Conservation (phyloP, 2,113 vertebrate genomes). For the Paralichthys olivaceus region DNA sequence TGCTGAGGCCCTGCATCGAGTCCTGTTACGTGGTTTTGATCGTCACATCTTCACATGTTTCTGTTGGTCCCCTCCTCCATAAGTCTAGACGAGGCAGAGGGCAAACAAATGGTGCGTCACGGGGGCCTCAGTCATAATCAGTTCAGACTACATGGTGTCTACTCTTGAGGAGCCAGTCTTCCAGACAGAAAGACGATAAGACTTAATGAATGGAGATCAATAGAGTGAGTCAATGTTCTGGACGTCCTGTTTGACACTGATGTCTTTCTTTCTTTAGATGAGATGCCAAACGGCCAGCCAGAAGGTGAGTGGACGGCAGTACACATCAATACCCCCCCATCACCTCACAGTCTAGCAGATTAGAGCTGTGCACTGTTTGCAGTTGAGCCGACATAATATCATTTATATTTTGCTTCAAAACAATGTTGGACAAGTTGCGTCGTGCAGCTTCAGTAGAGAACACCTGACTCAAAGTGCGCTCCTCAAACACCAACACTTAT, state of each 20-base stretch:
- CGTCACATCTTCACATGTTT: constrained; percentile 20
- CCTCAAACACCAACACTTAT: constrained; percentile 5
- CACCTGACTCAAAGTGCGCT: background rate
- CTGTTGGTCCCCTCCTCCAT: background rate
- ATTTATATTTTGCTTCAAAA: background rate
- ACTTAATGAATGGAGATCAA: constrained; percentile 25
- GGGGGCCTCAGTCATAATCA: constrained; percentile 45
- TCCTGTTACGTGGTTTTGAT: constrained; percentile 36
- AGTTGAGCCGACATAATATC: background rate
- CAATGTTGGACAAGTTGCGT: background rate
- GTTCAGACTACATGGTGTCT: constrained; percentile 36
- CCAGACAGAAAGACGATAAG: constrained; percentile 20
- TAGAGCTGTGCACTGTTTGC: background rate
- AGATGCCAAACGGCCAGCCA: constrained; percentile 72
- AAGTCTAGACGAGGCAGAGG: constrained; percentile 47
- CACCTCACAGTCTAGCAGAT: constrained; percentile 25
- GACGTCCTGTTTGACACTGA: constrained; percentile 9
- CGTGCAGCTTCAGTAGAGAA: background rate
- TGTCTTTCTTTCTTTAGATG: constrained; percentile 71
- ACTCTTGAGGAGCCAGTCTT: constrained; percentile 20
- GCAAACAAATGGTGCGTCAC: constrained; percentile 56
- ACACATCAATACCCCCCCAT: constrained; percentile 13
- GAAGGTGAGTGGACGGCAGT: constrained; percentile 78
- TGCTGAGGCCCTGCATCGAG: constrained; percentile 25
- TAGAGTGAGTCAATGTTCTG: constrained; percentile 17